phyloP scores from a whole-genome alignment of 2,888 invertebrate species.

The Phortica okadai region DNA sequence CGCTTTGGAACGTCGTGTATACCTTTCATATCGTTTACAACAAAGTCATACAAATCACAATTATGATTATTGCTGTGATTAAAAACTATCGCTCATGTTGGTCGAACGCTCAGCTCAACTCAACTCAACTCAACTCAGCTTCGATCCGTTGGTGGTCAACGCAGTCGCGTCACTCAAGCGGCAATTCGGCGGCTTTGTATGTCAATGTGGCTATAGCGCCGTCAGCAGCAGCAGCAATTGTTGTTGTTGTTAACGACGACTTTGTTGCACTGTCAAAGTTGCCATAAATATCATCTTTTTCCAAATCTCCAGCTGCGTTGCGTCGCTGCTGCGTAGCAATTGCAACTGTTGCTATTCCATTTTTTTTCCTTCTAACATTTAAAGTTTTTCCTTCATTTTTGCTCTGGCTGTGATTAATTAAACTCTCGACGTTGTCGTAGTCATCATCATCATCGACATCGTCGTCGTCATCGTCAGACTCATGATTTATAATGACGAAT shows the following conservation, averaged over 20 bases:
- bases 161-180: conserved; percentile 68
- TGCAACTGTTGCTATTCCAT: conserved; percentile 40
- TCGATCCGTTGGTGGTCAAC: conserved; percentile 59
- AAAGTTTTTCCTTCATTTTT: conserved; percentile 33
- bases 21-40: conserved; percentile 34
- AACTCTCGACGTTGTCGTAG: conserved; percentile 45
- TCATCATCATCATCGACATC: conserved; percentile 28
- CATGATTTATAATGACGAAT: conserved; percentile 76
- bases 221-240: conserved; percentile 17
- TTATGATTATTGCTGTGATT: conserved; percentile 71
- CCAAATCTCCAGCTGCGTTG: conserved; percentile 67
- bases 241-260: conserved; percentile 44
- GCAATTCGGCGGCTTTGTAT: conserved; percentile 15
- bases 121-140: conserved; percentile 19
- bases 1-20: conserved; percentile 23
- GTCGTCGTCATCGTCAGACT: conserved; percentile 46
- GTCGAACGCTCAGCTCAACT: conserved; percentile 14
- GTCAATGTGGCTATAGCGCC: conserved; percentile 42
- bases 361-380: conserved; percentile 41
- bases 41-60: conserved; percentile 71
- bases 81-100: conserved; percentile 67
- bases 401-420: conserved; percentile 67
- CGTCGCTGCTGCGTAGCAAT: conserved; percentile 27
- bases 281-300: conserved; percentile 74
- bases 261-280: conserved; percentile 68